Base-by-base conservation (phyloP, 2,113 vertebrate genomes). In the Vulpes ferrilata region DNA sequence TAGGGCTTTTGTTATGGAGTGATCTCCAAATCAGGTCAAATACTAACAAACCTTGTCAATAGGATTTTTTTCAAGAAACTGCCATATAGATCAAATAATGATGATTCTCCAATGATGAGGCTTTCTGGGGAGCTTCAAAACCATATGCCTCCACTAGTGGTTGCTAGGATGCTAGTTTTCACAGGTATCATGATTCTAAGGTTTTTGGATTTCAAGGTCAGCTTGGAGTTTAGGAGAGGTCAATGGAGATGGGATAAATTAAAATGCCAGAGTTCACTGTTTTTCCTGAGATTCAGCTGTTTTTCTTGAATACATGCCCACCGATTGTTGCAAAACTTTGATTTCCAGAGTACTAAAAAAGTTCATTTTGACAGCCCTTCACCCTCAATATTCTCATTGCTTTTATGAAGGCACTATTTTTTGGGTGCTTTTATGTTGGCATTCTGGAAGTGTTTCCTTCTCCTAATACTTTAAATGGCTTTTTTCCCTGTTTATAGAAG, bases 31-130 rank as follows among this genome's bases (percentile, higher is more conserved):
- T 96, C 13, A 74, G 53, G 32, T 35, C 20, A 88, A 76, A 35
- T 69, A 57, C 17, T n/a, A 76, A 62, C 57, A 90, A 91, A 27
- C 0, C 25, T 76, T 60, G 35, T 20, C 25, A 69, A 53, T 4
- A 78, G 82, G 83, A 27, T 9, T 92, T 95, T 95, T 88, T 69
- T 62, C 30, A 57, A 35, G 38, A 53, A 84, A 38, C 71, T 92
- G 25, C 20, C 53, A n/a, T 48, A 69, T 60, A 60, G 32, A 20
- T 69, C 20, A 83, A 38, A 92, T 30, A 53, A 11, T 60, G n/a
- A 69, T 38, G n/a, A 60, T 67, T 88, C 32, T 92, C 60, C 57
- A 19, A 32, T 13, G 23, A 65, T 64, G 62, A 13, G 57, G 16
- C 10, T 38, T 78, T 53, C 59, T 1, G 32, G 60, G 25, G n/a